These are phyloP conservation scores for Ruditapes philippinarum DNA, from an alignment of 1,140 invertebrate genomes.

Conservation along the genomic window DNA sequence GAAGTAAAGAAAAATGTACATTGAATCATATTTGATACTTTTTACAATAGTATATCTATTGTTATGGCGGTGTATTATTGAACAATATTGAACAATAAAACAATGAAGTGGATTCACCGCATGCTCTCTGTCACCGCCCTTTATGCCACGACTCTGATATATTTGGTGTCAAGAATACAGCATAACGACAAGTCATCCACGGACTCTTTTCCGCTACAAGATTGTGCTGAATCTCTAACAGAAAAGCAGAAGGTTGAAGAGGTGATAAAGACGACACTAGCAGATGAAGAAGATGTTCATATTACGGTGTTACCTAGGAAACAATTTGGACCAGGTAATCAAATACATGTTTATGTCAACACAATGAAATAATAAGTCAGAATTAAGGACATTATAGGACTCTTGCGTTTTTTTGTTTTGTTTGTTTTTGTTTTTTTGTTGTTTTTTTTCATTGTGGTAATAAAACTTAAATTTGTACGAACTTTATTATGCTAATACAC, in stretches of 20 bases:
- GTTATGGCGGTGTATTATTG: no score
- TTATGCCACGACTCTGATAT: not conserved
- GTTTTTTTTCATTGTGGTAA: no score
- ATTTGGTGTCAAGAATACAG: not conserved
- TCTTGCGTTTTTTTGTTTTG: no score
- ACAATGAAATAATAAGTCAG: no score
- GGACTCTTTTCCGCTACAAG: not conserved
- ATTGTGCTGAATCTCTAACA: not conserved
- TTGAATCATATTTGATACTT: no score
- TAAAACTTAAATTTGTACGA: no score
- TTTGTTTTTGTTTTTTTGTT: no score
- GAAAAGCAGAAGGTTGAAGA: not conserved
- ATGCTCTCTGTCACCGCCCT: not conserved
- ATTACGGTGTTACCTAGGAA: not conserved
- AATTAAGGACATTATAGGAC: no score
- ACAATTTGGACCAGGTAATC: conserved; percentile 28
- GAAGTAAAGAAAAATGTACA: not conserved
- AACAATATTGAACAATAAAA: not conserved
- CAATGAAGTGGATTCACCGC: not conserved
- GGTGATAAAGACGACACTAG: not conserved
- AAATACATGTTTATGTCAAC: no score
- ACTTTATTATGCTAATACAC: no score
- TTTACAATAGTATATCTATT: no score
- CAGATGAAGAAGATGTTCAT: not conserved
- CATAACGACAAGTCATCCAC: not conserved